Conservation (phyloP, 1,140 invertebrate genomes). For the Microplitis mediator region DNA sequence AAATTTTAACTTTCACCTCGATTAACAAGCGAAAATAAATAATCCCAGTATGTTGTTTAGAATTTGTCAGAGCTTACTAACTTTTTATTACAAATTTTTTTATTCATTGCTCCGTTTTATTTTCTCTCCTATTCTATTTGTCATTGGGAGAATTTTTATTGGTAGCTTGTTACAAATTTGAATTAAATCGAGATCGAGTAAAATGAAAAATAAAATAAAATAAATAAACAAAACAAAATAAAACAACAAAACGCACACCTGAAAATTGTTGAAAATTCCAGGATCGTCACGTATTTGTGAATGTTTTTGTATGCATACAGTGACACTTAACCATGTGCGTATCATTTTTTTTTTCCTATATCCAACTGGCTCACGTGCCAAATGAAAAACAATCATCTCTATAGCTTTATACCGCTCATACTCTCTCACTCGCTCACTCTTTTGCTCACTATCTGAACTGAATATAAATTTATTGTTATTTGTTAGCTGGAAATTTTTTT, state of each 20-base stretch:
- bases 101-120: too few relatives aligned
- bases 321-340: not conserved
- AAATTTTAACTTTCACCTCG: too few relatives aligned
- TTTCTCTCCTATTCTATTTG: not conserved
- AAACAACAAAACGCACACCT: not conserved
- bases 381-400: conserved; percentile 27
- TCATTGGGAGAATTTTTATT: not conserved
- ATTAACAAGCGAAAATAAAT: too few relatives aligned
- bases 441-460: not conserved
- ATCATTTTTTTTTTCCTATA: conserved; percentile 3
- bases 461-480: conserved; percentile 26
- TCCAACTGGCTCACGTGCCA: conserved; percentile 15
- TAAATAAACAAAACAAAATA: conserved; percentile 6
- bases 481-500: conserved; percentile 23
- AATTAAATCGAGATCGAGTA: conserved; percentile 1
- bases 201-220: not conserved
- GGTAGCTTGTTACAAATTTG: not conserved
- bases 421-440: not conserved
- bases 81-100: too few relatives aligned
- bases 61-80: too few relatives aligned
- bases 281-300: not conserved
- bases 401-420: conserved; percentile 1
- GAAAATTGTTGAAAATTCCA: not conserved
- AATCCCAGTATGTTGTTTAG: too few relatives aligned
- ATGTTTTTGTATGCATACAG: conserved; percentile 9